A percentile compares a stretch with the other conserved stretches of the same genome.
phyloP scores from a whole-genome alignment of 2,113 vertebrate genomes.

The Speoplatyrhinus poulsoni region DNA sequence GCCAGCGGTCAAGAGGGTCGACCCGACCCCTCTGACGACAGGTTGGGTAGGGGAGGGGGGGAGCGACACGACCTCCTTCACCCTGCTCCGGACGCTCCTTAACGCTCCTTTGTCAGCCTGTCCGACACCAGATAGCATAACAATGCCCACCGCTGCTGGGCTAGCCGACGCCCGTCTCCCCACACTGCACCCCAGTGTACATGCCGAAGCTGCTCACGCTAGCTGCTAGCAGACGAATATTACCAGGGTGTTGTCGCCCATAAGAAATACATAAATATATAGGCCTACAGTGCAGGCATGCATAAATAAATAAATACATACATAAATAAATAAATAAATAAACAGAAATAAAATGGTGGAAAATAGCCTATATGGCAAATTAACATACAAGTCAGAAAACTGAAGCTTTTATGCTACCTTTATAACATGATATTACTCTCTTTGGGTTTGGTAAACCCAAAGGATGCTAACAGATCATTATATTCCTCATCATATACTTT shows the following conservation, averaged over 20 bases:
- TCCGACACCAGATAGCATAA: conserved; percentile 72
- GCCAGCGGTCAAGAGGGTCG: conserved; percentile 87
- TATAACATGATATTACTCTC: conserved; percentile 2
- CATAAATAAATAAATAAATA: neutral
- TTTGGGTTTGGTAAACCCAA: conserved; percentile 23
- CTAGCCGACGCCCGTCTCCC: conserved; percentile 56
- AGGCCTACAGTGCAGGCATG: too few species aligned
- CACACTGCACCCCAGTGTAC: conserved; percentile 27
- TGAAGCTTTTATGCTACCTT: neutral
- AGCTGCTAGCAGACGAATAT: neutral
- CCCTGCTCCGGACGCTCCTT: conserved; percentile 79
- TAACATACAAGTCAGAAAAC: neutral
- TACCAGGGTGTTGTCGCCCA: too few species aligned
- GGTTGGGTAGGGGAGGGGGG: conserved; percentile 63
- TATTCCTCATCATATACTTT: conserved; percentile 38
- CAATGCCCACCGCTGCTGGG: conserved; percentile 68
- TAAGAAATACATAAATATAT: too few species aligned
- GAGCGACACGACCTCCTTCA: conserved; percentile 77
- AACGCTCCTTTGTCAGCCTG: conserved; percentile 81
- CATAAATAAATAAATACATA: too few species aligned
- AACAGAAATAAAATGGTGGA: neutral
- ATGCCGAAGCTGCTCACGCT: conserved; percentile 6
- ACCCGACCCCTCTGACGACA: conserved; percentile 72
- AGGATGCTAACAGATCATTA: conserved; percentile 40
- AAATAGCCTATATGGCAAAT: neutral